phyloP scores from a whole-genome alignment of 2,113 vertebrate species.

The Rhabdornis inornatus region DNA sequence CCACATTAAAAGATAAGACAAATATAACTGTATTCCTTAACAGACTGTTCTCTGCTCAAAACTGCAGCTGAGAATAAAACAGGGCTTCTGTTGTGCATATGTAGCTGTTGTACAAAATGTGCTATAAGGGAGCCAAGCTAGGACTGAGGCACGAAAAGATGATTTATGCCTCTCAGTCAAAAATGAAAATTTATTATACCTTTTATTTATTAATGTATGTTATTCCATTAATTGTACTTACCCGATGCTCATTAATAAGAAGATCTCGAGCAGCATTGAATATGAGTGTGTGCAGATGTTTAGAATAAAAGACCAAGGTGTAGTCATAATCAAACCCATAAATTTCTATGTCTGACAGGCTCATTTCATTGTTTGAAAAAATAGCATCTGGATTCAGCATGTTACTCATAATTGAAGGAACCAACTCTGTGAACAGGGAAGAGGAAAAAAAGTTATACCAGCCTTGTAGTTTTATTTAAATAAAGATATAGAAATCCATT shows the following conservation, averaged over 20 bases:
- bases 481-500: not conserved
- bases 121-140: not conserved
- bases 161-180: not conserved
- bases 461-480: not conserved
- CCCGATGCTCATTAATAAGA: constrained; percentile 91
- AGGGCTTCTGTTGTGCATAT: not conserved
- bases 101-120: not conserved
- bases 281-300: constrained; percentile 91
- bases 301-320: constrained; percentile 95
- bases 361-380: constrained; percentile 98
- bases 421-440: constrained; percentile 71
- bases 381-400: constrained; percentile 90
- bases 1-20: not conserved
- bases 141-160: not conserved
- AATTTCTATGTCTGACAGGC: constrained; percentile 91
- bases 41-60: not conserved
- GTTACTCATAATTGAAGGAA: constrained; percentile 82
- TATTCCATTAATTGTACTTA: constrained; percentile 48
- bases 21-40: not conserved
- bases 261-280: constrained; percentile 94
- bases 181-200: not conserved
- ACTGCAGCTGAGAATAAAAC: not conserved
- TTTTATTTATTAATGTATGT: not conserved
- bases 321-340: constrained; percentile 99
- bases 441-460: not conserved